Percentiles rank a stretch among this genome's conserved stretches.
Evolutionary conservation across 64 coral and sea anemone genomes (phyloP).

Genomic region (Pachyseris speciosa): DNA sequence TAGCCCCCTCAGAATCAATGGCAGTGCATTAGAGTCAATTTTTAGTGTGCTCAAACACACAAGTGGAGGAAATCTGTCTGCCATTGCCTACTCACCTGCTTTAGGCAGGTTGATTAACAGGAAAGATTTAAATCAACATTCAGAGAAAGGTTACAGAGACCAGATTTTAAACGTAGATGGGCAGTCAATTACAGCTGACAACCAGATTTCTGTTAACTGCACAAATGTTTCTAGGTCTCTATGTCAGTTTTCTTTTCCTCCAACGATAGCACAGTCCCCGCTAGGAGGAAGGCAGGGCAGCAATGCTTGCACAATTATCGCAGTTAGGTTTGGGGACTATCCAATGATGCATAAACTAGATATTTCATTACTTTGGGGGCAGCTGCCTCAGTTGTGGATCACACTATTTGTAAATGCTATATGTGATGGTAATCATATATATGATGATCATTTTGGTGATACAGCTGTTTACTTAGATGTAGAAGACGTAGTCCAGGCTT

Average conservation of each 20-base stretch:
- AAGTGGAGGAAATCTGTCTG: conserved; percentile 62
- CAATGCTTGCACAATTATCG: conserved; percentile 64
- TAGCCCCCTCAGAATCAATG: conserved; percentile 59
- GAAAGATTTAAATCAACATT: conserved; percentile 41
- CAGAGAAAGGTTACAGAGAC: conserved; percentile 61
- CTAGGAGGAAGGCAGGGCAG: conserved; percentile 49
- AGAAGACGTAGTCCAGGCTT: conserved; percentile 33
- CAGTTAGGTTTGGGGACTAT: conserved; percentile 52
- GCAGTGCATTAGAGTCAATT: conserved; percentile 58
- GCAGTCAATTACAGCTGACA: not conserved
- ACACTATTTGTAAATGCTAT: conserved; percentile 34
- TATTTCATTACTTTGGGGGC: conserved; percentile 29
- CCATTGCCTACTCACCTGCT: conserved; percentile 22
- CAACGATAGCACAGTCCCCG: conserved; percentile 2
- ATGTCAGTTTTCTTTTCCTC: conserved; percentile 7
- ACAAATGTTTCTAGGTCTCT: no score
- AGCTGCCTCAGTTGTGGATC: conserved; percentile 37
- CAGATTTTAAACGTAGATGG: conserved; percentile 19
- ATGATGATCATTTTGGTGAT: conserved; percentile 54
- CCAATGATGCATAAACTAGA: conserved; percentile 17
- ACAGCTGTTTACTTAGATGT: conserved; percentile 60
- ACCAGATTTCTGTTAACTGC: not conserved
- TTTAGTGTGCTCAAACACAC: conserved; percentile 55
- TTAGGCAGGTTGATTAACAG: conserved; percentile 46
- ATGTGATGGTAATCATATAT: conserved; percentile 44